These are phyloP conservation scores for Myotis brandtii DNA, from an alignment of 2,113 vertebrate genomes.

Conservation along the genomic window DNA sequence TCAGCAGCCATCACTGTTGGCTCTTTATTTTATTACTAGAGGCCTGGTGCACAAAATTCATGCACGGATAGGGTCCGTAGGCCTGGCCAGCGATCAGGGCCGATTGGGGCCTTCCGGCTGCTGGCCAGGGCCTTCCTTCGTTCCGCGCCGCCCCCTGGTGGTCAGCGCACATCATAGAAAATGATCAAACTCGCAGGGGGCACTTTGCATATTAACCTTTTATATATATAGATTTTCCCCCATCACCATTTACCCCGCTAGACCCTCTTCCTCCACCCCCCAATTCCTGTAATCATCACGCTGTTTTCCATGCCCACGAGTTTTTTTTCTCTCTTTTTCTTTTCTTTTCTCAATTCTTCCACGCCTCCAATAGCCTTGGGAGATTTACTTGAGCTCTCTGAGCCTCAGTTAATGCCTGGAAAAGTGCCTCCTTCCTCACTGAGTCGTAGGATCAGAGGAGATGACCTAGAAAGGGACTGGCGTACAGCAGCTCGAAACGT, in stretches of 20 bases:
- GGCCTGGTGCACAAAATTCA: too few species aligned
- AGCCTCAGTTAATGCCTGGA: neutral
- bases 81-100: too few species aligned
- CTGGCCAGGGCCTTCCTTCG: too few species aligned
- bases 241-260: neutral
- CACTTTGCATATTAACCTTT: too few species aligned
- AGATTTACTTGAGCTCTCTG: neutral
- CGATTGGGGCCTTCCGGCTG: too few species aligned
- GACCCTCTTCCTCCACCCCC: neutral
- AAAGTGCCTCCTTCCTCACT: neutral
- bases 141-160: too few species aligned
- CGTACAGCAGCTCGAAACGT: accelerated
- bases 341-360: neutral
- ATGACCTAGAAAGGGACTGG: too few species aligned
- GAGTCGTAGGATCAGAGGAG: neutral
- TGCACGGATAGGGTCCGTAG: too few species aligned
- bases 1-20: too few species aligned
- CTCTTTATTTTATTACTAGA: too few species aligned
- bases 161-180: too few species aligned
- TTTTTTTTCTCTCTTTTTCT: neutral
- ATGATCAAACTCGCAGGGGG: too few species aligned
- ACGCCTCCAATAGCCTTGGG: neutral
- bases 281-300: neutral
- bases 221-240: neutral
- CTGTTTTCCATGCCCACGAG: neutral